phyloP scores from a whole-genome alignment of 2,888 invertebrate genomes.

The Escarpia spicata region DNA sequence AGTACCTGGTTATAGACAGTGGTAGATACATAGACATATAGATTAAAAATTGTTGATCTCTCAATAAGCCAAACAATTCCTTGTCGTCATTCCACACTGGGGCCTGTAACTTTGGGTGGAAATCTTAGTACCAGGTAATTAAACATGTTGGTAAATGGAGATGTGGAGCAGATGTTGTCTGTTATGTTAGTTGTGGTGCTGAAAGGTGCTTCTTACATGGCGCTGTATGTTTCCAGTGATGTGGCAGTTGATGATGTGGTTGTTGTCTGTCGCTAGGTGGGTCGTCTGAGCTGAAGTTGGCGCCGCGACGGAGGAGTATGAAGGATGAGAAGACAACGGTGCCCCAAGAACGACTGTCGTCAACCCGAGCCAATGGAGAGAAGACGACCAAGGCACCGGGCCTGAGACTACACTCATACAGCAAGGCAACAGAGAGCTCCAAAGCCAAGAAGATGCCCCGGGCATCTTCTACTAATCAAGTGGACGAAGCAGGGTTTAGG shows the following conservation, averaged over 20 bases:
- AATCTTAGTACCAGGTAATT: no score
- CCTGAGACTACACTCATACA: slow-evolving; percentile 26
- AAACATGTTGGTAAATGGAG: no score
- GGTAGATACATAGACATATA: no score
- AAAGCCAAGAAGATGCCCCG: slow-evolving; percentile 22
- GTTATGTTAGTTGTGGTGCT: not conserved
- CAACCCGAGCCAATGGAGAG: not conserved
- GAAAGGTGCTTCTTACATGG: not conserved
- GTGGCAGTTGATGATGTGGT: not conserved
- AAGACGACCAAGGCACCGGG: not conserved
- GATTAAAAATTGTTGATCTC: no score
- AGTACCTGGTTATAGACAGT: no score
- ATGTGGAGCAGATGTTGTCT: no score
- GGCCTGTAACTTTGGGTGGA: no score
- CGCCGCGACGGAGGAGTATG: not conserved
- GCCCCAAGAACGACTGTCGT: not conserved
- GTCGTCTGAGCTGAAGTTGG: not conserved
- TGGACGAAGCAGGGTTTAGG: not conserved
- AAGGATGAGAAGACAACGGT: not conserved
- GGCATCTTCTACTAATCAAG: not conserved
- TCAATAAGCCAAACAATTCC: no score
- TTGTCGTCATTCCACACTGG: no score
- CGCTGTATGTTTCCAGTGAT: not conserved
- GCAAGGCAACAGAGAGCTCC: slow-evolving; percentile 28
- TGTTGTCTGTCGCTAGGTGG: not conserved